phyloP scores from a whole-genome alignment of 2,888 invertebrate species.

The Drosophila differens region DNA sequence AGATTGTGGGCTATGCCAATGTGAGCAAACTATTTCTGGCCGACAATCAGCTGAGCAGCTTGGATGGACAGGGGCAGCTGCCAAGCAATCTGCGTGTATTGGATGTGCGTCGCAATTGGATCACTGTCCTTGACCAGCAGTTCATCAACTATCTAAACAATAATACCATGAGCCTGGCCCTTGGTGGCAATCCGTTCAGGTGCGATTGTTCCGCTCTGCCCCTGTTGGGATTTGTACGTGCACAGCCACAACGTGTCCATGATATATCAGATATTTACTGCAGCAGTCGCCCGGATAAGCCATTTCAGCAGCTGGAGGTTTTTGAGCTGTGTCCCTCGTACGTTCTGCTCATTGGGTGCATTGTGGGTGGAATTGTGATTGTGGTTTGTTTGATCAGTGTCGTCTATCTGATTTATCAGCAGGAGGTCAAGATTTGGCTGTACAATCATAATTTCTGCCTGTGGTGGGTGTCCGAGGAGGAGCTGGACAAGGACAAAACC shows the following conservation, averaged over 20 bases:
- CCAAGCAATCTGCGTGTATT: conserved; percentile 85
- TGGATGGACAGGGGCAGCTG: conserved; percentile 82
- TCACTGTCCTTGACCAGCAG: conserved; percentile 85
- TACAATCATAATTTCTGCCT: conserved; percentile 87
- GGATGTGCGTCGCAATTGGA: conserved; percentile 87
- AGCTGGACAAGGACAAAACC: conserved; percentile 87
- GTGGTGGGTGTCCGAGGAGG: conserved; percentile 89
- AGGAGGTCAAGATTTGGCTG: conserved; percentile 89
- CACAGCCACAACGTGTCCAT: conserved; percentile 76
- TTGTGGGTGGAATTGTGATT: conserved; percentile 85
- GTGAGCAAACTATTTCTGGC: conserved; percentile 86
- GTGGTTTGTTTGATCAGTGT: conserved; percentile 80
- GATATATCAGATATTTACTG: conserved; percentile 73
- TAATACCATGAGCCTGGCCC: conserved; percentile 86
- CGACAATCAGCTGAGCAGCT: conserved; percentile 84
- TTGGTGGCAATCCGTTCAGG: conserved; percentile 88
- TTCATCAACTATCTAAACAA: conserved; percentile 84
- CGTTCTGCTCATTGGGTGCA: conserved; percentile 82
- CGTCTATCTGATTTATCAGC: conserved; percentile 86
- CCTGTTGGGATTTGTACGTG: conserved; percentile 87
- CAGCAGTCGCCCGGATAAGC: conserved; percentile 41
- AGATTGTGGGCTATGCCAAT: conserved; percentile 84
- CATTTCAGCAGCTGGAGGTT: conserved; percentile 66
- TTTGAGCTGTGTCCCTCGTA: conserved; percentile 85
- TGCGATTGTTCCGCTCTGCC: conserved; percentile 88